Conservation (phyloP, 2,888 invertebrate genomes). For the Lutraria lutraria region DNA sequence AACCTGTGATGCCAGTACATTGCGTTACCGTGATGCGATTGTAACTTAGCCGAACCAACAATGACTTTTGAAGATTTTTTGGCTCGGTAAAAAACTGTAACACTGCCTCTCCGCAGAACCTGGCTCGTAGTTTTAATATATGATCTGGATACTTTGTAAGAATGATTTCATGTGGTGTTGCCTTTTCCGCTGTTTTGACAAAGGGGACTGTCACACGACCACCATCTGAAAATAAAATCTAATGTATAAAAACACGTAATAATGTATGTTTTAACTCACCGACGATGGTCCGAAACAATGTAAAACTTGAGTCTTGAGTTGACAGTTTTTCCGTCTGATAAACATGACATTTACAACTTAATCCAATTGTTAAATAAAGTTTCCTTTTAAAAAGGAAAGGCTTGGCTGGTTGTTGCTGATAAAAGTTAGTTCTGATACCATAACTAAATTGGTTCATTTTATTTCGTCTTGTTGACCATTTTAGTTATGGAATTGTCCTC, state of each 20-base stretch:
- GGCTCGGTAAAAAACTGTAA: slow-evolving; percentile 20
- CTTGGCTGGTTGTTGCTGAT: no score
- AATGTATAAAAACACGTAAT: not conserved
- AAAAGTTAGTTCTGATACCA: no score
- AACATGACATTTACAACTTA: no score
- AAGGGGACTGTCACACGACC: slow-evolving; percentile 5
- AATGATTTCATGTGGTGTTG: not conserved
- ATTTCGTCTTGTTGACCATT: no score
- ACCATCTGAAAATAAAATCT: slow-evolving; percentile 14
- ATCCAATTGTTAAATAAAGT: no score
- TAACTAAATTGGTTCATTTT: no score
- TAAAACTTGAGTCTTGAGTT: no score
- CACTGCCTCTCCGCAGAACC: slow-evolving; percentile 51
- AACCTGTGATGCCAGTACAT: not conserved
- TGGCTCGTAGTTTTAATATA: slow-evolving; percentile 40
- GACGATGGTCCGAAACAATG: not conserved
- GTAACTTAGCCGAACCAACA: slow-evolving; percentile 22
- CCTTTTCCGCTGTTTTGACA: not conserved
- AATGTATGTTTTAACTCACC: not conserved
- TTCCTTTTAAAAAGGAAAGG: no score
- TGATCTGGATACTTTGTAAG: slow-evolving; percentile 6
- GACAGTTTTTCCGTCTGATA: not conserved
- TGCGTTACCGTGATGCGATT: not conserved
- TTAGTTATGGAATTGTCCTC: no score
- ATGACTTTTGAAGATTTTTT: not conserved